A percentile compares a stretch with the other conserved stretches of the same genome.
phyloP scores from a whole-genome alignment of 1,140 invertebrate genomes.

The Aplysia californica region DNA sequence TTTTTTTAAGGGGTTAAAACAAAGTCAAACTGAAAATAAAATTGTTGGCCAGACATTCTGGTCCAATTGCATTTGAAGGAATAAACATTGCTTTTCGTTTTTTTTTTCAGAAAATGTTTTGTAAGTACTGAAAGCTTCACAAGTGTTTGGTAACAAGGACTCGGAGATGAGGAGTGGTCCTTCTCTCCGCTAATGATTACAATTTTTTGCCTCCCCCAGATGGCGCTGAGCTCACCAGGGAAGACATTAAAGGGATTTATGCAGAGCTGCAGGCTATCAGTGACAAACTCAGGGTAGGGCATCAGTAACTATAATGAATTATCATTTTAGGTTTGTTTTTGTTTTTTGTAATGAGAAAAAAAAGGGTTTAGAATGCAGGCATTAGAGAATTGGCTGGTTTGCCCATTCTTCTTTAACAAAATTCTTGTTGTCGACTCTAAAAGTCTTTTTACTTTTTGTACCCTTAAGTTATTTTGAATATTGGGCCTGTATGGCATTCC shows the following conservation, averaged over 20 bases:
- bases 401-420: not conserved
- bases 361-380: not conserved
- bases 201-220: conserved; percentile 30
- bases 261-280: conserved; percentile 60
- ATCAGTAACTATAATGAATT: too few relatives aligned
- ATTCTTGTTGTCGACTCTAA: too few relatives aligned
- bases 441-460: too few relatives aligned
- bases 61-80: not conserved
- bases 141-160: not conserved
- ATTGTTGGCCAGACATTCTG: not conserved
- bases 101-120: not conserved
- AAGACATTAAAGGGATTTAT: conserved; percentile 57
- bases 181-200: not conserved
- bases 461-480: too few relatives aligned
- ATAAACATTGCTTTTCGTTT: not conserved
- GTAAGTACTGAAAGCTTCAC: not conserved
- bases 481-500: too few relatives aligned
- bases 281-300: conserved; percentile 60
- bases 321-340: not conserved
- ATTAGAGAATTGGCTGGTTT: not conserved
- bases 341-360: not conserved
- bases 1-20: too few relatives aligned
- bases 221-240: conserved; percentile 28
- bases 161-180: too few relatives aligned
- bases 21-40: too few relatives aligned